Evolutionary conservation across 2,113 vertebrate species (phyloP).

Genomic region (Rostratula benghalensis): DNA sequence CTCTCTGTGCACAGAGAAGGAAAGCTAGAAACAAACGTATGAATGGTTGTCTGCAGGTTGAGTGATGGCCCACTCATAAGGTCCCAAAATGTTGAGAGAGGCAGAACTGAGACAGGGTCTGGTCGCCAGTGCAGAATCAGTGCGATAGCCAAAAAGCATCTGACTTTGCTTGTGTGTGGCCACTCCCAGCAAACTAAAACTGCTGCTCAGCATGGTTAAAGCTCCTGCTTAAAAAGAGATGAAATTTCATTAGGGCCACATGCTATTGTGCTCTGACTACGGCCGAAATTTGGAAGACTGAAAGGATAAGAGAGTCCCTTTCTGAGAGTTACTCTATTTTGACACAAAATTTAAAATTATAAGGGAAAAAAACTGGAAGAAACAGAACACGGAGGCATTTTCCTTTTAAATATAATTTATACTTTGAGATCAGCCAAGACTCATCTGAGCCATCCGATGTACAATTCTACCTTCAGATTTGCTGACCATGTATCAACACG

Average conservation of each 20-base stretch:
- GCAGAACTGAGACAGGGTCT: background rate
- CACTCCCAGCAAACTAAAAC: background rate
- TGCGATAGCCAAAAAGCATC: background rate
- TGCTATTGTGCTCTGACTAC: background rate
- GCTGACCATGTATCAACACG: background rate
- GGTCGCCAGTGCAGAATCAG: background rate
- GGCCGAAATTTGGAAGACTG: background rate
- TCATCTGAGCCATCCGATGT: background rate
- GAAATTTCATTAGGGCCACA: background rate
- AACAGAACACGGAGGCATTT: background rate
- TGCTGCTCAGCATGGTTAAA: background rate
- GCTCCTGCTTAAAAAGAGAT: background rate
- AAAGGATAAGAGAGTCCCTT: background rate
- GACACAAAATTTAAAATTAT: background rate
- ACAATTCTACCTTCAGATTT: background rate
- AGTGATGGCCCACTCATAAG: background rate
- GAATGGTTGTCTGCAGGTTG: background rate
- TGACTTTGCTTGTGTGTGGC: fast-evolving
- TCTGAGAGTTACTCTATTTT: background rate
- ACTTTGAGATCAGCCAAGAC: background rate
- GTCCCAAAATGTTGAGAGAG: background rate
- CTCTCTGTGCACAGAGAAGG: background rate
- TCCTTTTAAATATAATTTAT: background rate
- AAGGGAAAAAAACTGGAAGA: background rate
- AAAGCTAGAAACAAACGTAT: background rate